These are phyloP conservation scores for Cranoglanis bouderius DNA, from an alignment of 2,113 vertebrate species.

Conservation along the genomic window DNA sequence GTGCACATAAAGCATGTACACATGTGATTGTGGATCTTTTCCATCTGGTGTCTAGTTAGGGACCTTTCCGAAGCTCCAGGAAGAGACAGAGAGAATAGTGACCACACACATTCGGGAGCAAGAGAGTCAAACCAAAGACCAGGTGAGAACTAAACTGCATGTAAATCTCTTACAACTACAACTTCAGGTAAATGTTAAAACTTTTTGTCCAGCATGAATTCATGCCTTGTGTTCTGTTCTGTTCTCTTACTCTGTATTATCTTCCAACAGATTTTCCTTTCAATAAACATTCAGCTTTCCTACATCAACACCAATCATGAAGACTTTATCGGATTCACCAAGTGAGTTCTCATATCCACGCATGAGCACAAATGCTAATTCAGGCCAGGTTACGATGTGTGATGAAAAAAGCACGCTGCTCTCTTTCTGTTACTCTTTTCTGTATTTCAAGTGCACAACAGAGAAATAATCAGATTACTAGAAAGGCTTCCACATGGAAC, in stretches of 20 bases:
- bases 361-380: neutral
- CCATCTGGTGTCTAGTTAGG: slow-evolving; percentile 74
- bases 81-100: slow-evolving; percentile 89
- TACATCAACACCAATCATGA: slow-evolving; percentile 97
- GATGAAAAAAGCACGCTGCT: neutral
- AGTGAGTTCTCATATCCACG: slow-evolving; percentile 72
- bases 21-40: slow-evolving; percentile 60
- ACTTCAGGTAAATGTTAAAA: neutral
- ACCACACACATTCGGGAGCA: slow-evolving; percentile 84
- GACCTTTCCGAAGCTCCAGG: slow-evolving; percentile 84
- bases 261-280: slow-evolving; percentile 77
- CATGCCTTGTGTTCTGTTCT: neutral
- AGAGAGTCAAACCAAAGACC: slow-evolving; percentile 87
- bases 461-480: slow-evolving; percentile 78
- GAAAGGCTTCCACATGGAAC: slow-evolving; percentile 81
- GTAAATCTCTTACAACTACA: neutral
- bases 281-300: slow-evolving; percentile 90
- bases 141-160: slow-evolving; percentile 71
- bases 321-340: slow-evolving; percentile 92
- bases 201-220: neutral
- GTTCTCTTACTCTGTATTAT: slow-evolving; percentile 18
- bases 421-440: neutral
- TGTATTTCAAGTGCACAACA: slow-evolving; percentile 76
- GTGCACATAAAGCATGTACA: neutral
- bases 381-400: neutral